phyloP scores from a whole-genome alignment of 1,140 invertebrate species.

The Hylaeus anthracinus region DNA sequence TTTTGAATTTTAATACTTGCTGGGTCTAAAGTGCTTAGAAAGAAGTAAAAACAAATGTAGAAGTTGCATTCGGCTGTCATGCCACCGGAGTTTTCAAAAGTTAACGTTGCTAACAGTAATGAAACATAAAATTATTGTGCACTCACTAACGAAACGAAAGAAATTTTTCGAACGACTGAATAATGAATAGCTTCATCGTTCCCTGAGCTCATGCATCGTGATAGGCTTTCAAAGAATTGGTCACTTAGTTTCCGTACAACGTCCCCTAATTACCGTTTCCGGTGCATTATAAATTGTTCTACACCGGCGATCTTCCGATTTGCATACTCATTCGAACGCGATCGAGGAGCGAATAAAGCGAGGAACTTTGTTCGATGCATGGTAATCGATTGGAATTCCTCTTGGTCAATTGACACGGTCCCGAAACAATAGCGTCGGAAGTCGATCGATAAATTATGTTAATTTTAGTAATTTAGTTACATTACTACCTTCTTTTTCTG shows the following conservation, averaged over 20 bases:
- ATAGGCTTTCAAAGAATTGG: neutral
- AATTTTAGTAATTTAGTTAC: neutral
- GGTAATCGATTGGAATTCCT: neutral
- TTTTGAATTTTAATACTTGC: too few relatives aligned
- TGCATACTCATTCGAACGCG: slow-evolving; percentile 2
- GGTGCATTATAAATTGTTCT: neutral
- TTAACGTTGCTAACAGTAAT: too few relatives aligned
- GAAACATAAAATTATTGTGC: too few relatives aligned
- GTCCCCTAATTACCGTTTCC: neutral
- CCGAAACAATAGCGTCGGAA: neutral
- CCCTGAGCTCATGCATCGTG: too few relatives aligned
- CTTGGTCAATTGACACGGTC: neutral
- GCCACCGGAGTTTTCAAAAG: too few relatives aligned
- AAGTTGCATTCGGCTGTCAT: too few relatives aligned
- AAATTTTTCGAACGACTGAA: too few relatives aligned
- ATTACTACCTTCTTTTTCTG: neutral
- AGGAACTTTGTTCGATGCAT: neutral
- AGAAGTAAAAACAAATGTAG: too few relatives aligned
- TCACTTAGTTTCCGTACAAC: neutral
- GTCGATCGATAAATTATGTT: neutral
- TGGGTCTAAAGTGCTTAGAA: too few relatives aligned
- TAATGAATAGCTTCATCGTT: too few relatives aligned
- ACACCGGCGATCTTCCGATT: neutral
- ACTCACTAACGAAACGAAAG: too few relatives aligned
- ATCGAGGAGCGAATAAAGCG: neutral